Conservation (phyloP, 2,888 invertebrate genomes). For the Acanthopleura granulata region DNA sequence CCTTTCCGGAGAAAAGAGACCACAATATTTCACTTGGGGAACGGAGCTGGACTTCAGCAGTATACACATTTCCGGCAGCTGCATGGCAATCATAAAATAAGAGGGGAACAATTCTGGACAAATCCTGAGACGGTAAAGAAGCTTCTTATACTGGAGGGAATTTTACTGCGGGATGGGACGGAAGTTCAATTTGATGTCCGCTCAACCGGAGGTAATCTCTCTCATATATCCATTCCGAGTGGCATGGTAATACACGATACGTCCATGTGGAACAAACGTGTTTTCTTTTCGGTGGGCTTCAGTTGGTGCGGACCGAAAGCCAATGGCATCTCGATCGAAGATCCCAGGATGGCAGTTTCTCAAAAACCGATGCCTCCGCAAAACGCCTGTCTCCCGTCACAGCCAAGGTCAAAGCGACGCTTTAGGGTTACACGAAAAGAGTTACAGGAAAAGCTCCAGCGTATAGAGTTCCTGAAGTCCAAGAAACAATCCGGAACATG, state of each 20-base stretch:
- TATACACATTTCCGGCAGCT: constrained; percentile 36
- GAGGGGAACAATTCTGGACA: constrained; percentile 35
- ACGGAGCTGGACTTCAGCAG: constrained; percentile 34
- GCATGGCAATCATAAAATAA: constrained; percentile 21
- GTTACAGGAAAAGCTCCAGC: too few relatives aligned
- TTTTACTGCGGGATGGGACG: constrained; percentile 33
- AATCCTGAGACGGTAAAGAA: constrained; percentile 28
- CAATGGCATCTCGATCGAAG: constrained; percentile 34
- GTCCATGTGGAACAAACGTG: constrained; percentile 42
- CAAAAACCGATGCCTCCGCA: too few relatives aligned
- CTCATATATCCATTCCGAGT: constrained; percentile 38
- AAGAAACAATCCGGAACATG: too few relatives aligned
- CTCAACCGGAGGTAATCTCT: constrained; percentile 28
- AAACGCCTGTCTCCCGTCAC: too few relatives aligned
- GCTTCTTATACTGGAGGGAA: constrained; percentile 39
- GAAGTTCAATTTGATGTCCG: constrained; percentile 32
- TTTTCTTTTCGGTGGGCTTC: constrained; percentile 49
- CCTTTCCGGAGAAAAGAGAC: constrained; percentile 39
- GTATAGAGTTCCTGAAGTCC: too few relatives aligned
- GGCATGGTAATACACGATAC: constrained; percentile 35
- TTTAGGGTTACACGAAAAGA: too few relatives aligned
- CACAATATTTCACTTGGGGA: constrained; percentile 47
- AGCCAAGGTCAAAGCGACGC: too few relatives aligned
- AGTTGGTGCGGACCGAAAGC: constrained; percentile 49
- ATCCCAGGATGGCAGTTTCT: constrained; percentile 19